phyloP scores from a whole-genome alignment of 2,113 vertebrate genomes.

The Alouatta palliata region DNA sequence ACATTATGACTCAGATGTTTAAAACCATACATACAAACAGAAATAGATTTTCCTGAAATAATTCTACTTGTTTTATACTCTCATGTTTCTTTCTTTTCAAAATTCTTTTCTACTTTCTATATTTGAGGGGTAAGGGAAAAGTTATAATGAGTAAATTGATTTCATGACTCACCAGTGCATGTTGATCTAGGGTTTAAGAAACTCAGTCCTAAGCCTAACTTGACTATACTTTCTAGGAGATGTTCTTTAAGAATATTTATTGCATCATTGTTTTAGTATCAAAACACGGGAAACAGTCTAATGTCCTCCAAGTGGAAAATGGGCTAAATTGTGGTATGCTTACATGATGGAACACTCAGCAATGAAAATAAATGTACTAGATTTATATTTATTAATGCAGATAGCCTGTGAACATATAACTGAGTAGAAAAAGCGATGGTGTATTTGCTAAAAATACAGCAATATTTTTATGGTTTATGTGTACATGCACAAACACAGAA shows the following conservation, averaged over 20 bases:
- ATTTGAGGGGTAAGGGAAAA: not conserved
- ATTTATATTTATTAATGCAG: not conserved
- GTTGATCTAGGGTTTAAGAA: not conserved
- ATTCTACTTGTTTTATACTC: not conserved
- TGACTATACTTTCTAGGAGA: not conserved
- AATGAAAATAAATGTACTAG: not conserved
- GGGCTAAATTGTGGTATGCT: not conserved
- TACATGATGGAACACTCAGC: not conserved
- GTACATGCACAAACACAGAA: not conserved
- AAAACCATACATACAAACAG: not conserved
- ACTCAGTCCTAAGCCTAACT: not conserved
- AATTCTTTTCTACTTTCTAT: not conserved
- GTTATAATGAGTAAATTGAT: not conserved
- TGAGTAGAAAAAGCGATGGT: not conserved
- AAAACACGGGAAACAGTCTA: not conserved
- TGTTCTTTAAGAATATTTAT: not conserved
- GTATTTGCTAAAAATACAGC: not conserved
- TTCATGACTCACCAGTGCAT: not conserved
- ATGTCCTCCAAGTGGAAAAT: not conserved
- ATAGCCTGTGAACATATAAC: not conserved
- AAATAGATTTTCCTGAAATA: constrained; percentile 21
- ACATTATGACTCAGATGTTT: not conserved
- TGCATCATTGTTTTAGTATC: not conserved
- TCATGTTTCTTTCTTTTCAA: not conserved
- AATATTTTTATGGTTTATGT: not conserved